These are phyloP conservation scores for Acanthopagrus latus DNA, from an alignment of 2,797 vertebrate genomes.

Conservation along the genomic window DNA sequence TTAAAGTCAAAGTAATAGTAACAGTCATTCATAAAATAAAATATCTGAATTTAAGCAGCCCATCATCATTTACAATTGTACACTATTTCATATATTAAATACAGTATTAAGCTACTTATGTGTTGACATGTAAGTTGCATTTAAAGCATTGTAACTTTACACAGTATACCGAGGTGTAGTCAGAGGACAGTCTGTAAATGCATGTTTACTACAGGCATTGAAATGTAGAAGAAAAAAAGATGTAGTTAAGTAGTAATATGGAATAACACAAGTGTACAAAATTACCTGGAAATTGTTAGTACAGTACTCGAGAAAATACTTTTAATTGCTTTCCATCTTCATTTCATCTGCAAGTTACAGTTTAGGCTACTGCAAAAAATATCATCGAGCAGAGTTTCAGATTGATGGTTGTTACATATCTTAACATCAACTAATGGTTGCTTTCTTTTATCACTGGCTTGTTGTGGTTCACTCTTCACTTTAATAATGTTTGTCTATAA, in stretches of 20 bases:
- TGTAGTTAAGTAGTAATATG: not conserved
- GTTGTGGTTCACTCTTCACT: not conserved
- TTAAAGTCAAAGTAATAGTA: too few species aligned
- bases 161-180: not conserved
- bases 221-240: slow-evolving; percentile 1
- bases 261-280: not conserved
- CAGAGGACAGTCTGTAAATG: not conserved
- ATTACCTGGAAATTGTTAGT: not conserved
- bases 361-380: not conserved
- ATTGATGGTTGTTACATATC: not conserved
- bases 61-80: too few species aligned
- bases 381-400: not conserved
- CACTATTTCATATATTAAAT: too few species aligned
- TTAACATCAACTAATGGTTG: not conserved
- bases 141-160: not conserved
- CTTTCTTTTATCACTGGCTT: not conserved
- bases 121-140: not conserved
- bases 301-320: not conserved
- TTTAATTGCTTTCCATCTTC: not conserved
- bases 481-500: not conserved
- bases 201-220: not conserved
- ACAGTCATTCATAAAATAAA: too few species aligned
- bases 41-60: too few species aligned
- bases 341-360: not conserved
- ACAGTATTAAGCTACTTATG: not conserved